A percentile compares a stretch with the other conserved stretches of the same genome.
phyloP scores from a whole-genome alignment of 2,113 vertebrate genomes.

The Phrynocephalus versicolor region DNA sequence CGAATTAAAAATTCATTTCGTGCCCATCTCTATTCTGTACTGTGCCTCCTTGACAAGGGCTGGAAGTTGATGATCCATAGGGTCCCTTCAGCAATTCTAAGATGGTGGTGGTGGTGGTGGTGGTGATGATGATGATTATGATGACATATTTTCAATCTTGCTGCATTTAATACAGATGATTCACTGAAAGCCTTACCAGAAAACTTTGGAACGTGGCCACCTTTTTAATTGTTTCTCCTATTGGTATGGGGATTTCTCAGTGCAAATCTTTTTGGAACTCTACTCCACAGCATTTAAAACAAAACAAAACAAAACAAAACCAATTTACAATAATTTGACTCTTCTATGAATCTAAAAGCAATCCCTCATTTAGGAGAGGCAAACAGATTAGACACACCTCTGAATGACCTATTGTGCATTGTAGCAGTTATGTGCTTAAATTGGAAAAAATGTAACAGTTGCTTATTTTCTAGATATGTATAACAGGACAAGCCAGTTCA shows the following conservation, averaged over 20 bases:
- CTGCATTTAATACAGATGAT: conserved; percentile 45
- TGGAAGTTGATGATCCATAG: too few species aligned
- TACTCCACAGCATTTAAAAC: conserved; percentile 18
- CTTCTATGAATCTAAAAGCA: conserved; percentile 63
- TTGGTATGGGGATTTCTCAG: conserved; percentile 60
- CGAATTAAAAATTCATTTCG: too few species aligned
- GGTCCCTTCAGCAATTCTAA: too few species aligned
- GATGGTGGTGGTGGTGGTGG: conserved; percentile 10
- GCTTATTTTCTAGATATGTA: conserved; percentile 73
- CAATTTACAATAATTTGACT: too few species aligned
- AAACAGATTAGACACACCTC: conserved; percentile 71
- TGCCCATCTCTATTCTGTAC: too few species aligned
- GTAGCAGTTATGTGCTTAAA: conserved; percentile 61
- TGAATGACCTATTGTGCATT: conserved; percentile 70
- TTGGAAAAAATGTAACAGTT: conserved; percentile 60
- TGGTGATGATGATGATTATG: too few species aligned
- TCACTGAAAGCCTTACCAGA: conserved; percentile 40
- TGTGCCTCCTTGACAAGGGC: too few species aligned
- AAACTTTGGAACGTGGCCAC: conserved; percentile 47
- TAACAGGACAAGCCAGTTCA: conserved; percentile 65
- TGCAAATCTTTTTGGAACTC: conserved; percentile 67
- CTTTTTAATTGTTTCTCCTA: conserved; percentile 60
- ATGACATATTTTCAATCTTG: conserved; percentile 49
- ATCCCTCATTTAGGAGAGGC: conserved; percentile 55
- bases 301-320: conserved; percentile 62